Base-by-base conservation (phyloP, 92 coral and sea anemone species). In the Palythoa heliodiscus region DNA sequence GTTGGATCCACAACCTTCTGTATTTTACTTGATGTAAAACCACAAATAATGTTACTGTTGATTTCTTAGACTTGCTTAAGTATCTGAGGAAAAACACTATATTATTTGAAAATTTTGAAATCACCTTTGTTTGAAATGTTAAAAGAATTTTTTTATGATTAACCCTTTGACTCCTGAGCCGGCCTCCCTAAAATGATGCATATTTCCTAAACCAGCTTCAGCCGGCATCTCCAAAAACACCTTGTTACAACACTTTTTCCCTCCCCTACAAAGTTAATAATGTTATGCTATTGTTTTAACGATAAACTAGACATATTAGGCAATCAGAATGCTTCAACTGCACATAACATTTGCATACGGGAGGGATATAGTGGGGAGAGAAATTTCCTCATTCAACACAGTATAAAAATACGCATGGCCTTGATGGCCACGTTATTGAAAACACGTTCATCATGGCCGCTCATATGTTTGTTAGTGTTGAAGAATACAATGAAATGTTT, bases 161-260 rank as follows among this genome's bases (percentile, higher is more conserved):
- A 72, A 72, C 75, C 75, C 52, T 71, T 71, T 71, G 52, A 71
- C 75, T 71, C n/a, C 75, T 71, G 75, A 71, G 37, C 75, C 22
- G 35, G 35, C 52, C 75, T 1, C 14, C 11, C 2, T 53, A 19
- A 71, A 71, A 71, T 71, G 52, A 29, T 71, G 22, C n/a, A 0
- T 12, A 37, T 75, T 48, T 75, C 63, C 79, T 75, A 63, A 75
- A 75, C 79, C n/a, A 66, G 79, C 79, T 15, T 10, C 11, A 75
- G 9, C 79, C 64, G 64, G 64, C 79, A 39, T n/a, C 3, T 71
- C 64, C 14, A n/a, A 75, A 75, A 10, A 6, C 61, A 52, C 79
- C 52, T 75, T 75, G 79, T 75, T 75, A 22, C 79, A 50, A 19
- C 2, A 14, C 64, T 66, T 47, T 75, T 19, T 39, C 9, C 9